phyloP scores from a whole-genome alignment of 2,113 vertebrate species.

The Emydocephalus ijimae region DNA sequence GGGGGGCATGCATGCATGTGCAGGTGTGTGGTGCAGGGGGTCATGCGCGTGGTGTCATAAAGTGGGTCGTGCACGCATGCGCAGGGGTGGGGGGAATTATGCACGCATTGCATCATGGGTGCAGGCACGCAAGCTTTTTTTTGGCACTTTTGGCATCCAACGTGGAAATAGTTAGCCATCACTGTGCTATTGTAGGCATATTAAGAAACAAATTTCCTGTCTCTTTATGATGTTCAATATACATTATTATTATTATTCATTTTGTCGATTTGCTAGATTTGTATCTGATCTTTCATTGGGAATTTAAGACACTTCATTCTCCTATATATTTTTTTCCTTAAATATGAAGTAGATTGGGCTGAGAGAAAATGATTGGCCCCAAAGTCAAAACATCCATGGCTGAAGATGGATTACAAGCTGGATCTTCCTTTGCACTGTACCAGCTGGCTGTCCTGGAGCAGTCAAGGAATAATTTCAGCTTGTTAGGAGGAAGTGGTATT shows the following conservation, averaged over 20 bases:
- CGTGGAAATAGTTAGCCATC: too few relatives aligned
- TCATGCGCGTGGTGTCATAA: too few relatives aligned
- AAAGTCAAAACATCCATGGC: not conserved
- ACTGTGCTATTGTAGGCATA: not conserved
- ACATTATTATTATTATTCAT: too few relatives aligned
- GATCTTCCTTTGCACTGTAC: not conserved
- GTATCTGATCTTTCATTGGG: not conserved
- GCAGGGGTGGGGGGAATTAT: too few relatives aligned
- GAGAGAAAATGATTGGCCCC: not conserved
- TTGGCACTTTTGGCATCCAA: too few relatives aligned
- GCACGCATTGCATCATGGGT: too few relatives aligned
- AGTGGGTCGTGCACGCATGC: too few relatives aligned
- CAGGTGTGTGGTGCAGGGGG: too few relatives aligned
- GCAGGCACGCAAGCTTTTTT: too few relatives aligned
- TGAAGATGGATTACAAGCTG: not conserved
- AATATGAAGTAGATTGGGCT: not conserved
- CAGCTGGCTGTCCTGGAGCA: not conserved
- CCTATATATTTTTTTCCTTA: not conserved
- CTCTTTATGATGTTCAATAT: not conserved
- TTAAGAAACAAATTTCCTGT: not conserved
- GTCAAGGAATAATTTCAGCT: not conserved
- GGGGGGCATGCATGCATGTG: too few relatives aligned
- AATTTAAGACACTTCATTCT: not conserved
- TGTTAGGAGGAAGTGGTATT: not conserved
- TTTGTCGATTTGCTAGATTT: not conserved